Evolutionary conservation across 1,140 invertebrate species (phyloP).

Genomic region (Probaryconus sp.): DNA sequence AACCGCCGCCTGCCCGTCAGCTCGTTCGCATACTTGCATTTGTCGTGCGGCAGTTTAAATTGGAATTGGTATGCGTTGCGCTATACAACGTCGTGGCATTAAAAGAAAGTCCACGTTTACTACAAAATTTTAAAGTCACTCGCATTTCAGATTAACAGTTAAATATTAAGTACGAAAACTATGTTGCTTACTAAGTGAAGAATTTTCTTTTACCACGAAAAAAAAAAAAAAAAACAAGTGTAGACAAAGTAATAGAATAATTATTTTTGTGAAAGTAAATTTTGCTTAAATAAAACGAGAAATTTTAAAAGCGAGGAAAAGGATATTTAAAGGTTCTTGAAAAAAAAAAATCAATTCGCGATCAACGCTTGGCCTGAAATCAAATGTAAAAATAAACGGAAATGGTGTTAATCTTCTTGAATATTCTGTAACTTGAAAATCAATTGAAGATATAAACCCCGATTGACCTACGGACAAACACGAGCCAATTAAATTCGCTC

Average conservation of each 20-base stretch:
- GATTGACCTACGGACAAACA: conserved; percentile 55
- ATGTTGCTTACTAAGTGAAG: too few species aligned
- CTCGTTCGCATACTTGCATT: conserved; percentile 31
- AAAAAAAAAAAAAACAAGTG: too few species aligned
- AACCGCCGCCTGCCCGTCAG: conserved; percentile 37
- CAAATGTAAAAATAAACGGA: conserved; percentile 24
- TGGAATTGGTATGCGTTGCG: conserved; percentile 19
- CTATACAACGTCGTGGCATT: background rate
- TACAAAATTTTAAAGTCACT: background rate
- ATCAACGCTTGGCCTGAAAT: background rate
- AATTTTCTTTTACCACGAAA: too few species aligned
- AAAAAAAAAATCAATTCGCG: too few species aligned
- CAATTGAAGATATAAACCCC: conserved; percentile 57
- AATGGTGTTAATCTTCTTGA: conserved; percentile 34
- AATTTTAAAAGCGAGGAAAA: too few species aligned
- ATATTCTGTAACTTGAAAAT: conserved; percentile 53
- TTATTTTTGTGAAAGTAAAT: too few species aligned
- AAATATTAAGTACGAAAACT: too few species aligned
- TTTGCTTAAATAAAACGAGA: too few species aligned
- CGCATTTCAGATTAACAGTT: too few species aligned
- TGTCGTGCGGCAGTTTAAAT: conserved; percentile 32
- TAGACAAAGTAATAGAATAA: too few species aligned
- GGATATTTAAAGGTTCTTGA: too few species aligned
- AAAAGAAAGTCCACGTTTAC: background rate
- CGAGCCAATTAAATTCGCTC: conserved; percentile 56